phyloP scores from a whole-genome alignment of 2,113 vertebrate species.

The Nesospiza acunhae region DNA sequence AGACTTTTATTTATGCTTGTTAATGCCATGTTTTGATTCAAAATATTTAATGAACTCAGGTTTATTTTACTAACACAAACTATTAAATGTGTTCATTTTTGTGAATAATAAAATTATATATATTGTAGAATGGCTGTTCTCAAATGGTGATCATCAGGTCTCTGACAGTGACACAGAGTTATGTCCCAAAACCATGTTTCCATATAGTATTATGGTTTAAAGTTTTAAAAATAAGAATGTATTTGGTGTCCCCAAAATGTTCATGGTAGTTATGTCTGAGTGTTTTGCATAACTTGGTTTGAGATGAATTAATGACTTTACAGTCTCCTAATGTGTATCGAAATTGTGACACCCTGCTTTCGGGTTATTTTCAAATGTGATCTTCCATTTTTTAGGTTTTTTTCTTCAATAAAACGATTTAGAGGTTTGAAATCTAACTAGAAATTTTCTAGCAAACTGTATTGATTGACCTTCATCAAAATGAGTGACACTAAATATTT shows the following conservation, averaged over 20 bases:
- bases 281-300: not conserved
- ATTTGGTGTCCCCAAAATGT: not conserved
- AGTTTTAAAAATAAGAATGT: not conserved
- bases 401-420: not conserved
- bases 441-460: conserved; percentile 7
- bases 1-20: not conserved
- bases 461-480: conserved; percentile 60
- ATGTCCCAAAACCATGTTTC: not conserved
- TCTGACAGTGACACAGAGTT: not conserved
- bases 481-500: conserved; percentile 48
- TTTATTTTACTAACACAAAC: not conserved
- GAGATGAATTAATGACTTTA: not conserved
- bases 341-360: not conserved
- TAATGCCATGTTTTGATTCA: not conserved
- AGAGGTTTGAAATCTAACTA: not conserved
- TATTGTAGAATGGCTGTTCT: not conserved
- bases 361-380: not conserved
- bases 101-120: not conserved
- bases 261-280: not conserved
- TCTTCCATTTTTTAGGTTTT: not conserved
- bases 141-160: not conserved
- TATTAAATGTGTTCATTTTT: not conserved
- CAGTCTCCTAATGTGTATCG: not conserved
- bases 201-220: not conserved
- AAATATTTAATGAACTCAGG: not conserved